A percentile compares a stretch with the other conserved stretches of the same genome.
Conservation (phyloP, 2,797 vertebrate genomes). For the Rhynchotus rufescens region DNA sequence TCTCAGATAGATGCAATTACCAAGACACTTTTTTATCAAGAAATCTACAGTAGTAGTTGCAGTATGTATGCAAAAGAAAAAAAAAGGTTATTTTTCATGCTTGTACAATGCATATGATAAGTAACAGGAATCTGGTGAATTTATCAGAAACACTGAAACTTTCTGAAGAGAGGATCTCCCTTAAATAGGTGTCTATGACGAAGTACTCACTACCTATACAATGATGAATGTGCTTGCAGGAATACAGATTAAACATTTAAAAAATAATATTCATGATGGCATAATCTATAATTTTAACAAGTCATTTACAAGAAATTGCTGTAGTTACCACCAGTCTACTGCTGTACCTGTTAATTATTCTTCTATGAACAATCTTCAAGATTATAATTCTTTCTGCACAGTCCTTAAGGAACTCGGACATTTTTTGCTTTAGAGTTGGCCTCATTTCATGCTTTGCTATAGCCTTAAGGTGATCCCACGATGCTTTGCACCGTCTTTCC, state of each 20-base stretch:
- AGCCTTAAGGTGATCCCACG: constrained; percentile 98
- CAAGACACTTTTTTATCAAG: background rate
- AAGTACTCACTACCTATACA: background rate
- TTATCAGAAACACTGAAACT: background rate
- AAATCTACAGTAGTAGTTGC: background rate
- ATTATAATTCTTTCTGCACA: constrained; percentile 97
- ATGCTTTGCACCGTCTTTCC: constrained; percentile 96
- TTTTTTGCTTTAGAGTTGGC: constrained; percentile 91
- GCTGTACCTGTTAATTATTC: constrained; percentile 94
- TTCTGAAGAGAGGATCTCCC: background rate
- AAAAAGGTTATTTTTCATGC: background rate
- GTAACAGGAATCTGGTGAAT: background rate
- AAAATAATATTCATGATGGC: background rate
- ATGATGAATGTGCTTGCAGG: background rate
- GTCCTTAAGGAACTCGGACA: constrained; percentile 97
- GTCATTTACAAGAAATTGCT: background rate
- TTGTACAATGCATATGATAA: background rate
- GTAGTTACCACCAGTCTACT: background rate
- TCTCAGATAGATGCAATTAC: background rate
- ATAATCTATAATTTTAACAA: background rate
- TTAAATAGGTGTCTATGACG: background rate
- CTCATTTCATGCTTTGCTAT: constrained; percentile 98
- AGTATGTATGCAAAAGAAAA: background rate
- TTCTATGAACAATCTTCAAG: constrained; percentile 93
- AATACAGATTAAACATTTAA: background rate